A percentile compares a stretch with the other conserved stretches of the same genome.
phyloP scores from a whole-genome alignment of 1,140 invertebrate species.

The Agrilus planipennis region DNA sequence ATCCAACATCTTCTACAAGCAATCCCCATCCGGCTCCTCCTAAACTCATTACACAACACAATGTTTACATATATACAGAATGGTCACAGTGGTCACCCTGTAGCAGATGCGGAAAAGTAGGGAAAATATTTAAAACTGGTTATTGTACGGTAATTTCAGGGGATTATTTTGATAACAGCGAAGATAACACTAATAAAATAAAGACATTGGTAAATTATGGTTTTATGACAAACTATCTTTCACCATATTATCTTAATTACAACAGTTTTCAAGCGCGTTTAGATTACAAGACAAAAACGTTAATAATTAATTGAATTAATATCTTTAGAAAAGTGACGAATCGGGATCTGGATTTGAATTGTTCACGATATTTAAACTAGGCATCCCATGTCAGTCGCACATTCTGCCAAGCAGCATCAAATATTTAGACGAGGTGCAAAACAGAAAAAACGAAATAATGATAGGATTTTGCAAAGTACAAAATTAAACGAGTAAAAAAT shows the following conservation, averaged over 20 bases:
- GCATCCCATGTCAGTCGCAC: slow-evolving; percentile 48
- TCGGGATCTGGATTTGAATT: no score
- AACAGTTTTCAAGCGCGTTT: no score
- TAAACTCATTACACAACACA: slow-evolving; percentile 24
- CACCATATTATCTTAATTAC: no score
- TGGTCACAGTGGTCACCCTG: slow-evolving; percentile 52
- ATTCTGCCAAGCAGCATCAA: slow-evolving; percentile 37
- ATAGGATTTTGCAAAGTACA: slow-evolving; percentile 45
- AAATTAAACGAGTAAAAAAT: no score
- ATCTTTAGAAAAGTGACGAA: no score
- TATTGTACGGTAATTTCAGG: slow-evolving; percentile 46
- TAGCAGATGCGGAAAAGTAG: slow-evolving; percentile 44
- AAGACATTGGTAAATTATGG: neutral
- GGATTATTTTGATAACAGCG: slow-evolving; percentile 16
- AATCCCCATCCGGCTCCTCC: slow-evolving; percentile 22
- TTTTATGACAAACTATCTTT: no score
- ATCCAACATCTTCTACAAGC: slow-evolving; percentile 20
- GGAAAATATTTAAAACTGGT: slow-evolving; percentile 40
- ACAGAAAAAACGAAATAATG: slow-evolving; percentile 45
- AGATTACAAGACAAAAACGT: no score
- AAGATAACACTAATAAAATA: neutral
- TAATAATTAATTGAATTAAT: no score
- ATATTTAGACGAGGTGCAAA: slow-evolving; percentile 30
- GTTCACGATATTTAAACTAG: slow-evolving; percentile 37
- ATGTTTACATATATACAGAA: slow-evolving; percentile 34